Base-by-base conservation (phyloP, 2,888 invertebrate genomes). In the Anaspis maculata region DNA sequence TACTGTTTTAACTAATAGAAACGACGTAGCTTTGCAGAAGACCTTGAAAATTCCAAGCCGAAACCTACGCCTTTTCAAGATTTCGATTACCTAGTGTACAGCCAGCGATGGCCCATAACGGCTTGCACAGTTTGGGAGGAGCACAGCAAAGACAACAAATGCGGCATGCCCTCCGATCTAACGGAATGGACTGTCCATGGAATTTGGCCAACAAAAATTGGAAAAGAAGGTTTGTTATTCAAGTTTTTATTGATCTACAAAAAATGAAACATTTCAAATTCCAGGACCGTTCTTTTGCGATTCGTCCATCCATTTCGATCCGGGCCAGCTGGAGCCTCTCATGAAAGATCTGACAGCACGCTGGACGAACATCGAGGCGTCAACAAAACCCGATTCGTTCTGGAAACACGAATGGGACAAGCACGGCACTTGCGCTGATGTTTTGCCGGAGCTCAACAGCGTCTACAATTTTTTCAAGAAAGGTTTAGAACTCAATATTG, bases 361-460 rank as follows among this genome's bases (percentile, higher is more conserved):
- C 44, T 89, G 89, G 89, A 73, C 77, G 1, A 83, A 85, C 49
- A 67, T 88, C 34, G 78, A 84, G 57, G 72, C 72, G 47, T 64
- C 65, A 19, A 67, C 65, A 0, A 54, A 62, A 13, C 53, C 58
- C 2, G 64, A 77, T 47, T 68, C 74, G 6, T 68, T 87, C 13
- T 87, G 86, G 86, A 68, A 75, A 36, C 86, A 88, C 52, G 88
- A 88, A 59, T 88, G 87, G 87, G 59, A 67, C 1, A 88, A 88
- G 52, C 88, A 88, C 57, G 88, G 88, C 2, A 85, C 86, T 0
- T 88, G 88, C 55, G 82, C 86, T 2, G 69, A 74, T 1, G 45
- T 61, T 3, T 42, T 83, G 2, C 66, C 73, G 1, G 48, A 61
- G 3, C 55, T 86, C 0, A 67, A 74, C 44, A 71, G 70, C 11